These are phyloP conservation scores for Salticus scenicus DNA, from an alignment of 2,888 invertebrate genomes.

Conservation along the genomic window DNA sequence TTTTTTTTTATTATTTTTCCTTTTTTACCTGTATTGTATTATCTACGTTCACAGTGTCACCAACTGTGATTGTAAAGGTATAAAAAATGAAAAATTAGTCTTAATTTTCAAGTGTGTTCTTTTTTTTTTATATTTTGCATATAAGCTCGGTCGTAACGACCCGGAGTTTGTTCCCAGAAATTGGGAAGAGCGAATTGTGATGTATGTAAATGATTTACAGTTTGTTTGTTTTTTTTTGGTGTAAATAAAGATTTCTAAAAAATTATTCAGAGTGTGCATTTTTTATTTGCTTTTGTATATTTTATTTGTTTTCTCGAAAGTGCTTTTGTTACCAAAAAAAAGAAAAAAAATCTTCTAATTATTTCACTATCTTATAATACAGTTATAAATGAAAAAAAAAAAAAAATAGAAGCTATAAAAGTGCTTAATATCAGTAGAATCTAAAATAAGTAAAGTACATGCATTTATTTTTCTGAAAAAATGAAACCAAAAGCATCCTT, in stretches of 20 bases:
- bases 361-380: too few relatives aligned
- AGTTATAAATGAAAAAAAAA: too few relatives aligned
- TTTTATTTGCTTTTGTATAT: too few relatives aligned
- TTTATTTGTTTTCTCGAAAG: too few relatives aligned
- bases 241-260: slow-evolving; percentile 69
- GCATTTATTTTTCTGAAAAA: too few relatives aligned
- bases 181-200: slow-evolving; percentile 44
- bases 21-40: slow-evolving; percentile 71
- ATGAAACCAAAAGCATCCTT: too few relatives aligned
- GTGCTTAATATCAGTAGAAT: too few relatives aligned
- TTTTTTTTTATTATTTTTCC: slow-evolving; percentile 45
- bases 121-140: slow-evolving; percentile 26
- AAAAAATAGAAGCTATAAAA: too few relatives aligned
- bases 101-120: slow-evolving; percentile 57
- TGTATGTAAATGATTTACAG: slow-evolving; percentile 61
- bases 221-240: slow-evolving; percentile 57
- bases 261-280: too few relatives aligned
- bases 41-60: background rate
- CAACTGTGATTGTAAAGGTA: background rate
- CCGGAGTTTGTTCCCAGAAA: slow-evolving; percentile 26
- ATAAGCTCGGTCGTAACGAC: slow-evolving; percentile 49
- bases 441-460: too few relatives aligned
- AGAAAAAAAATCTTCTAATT: too few relatives aligned
- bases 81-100: slow-evolving; percentile 36
- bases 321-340: too few relatives aligned